These are phyloP conservation scores for Tychaedon coryphoeus DNA, from an alignment of 2,113 vertebrate species.

Conservation along the genomic window DNA sequence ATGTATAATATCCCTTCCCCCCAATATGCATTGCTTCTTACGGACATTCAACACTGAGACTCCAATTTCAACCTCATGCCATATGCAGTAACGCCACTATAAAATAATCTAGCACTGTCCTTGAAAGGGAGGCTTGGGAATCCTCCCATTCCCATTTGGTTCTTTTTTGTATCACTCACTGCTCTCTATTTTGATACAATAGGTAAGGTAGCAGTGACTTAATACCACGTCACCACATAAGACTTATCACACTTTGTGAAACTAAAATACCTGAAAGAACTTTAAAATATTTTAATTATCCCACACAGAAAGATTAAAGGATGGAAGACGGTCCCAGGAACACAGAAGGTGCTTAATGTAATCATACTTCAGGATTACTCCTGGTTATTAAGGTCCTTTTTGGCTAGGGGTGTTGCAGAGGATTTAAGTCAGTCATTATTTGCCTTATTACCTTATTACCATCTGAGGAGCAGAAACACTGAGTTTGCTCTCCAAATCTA, in stretches of 20 bases:
- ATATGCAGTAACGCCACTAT: background rate
- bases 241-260: background rate
- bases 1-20: background rate
- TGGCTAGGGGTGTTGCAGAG: background rate
- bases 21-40: background rate
- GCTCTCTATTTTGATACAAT: background rate
- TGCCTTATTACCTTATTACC: background rate
- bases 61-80: background rate
- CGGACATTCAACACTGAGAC: background rate
- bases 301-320: slow-evolving; percentile 43
- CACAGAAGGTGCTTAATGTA: background rate
- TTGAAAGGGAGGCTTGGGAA: background rate
- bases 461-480: background rate
- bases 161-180: background rate
- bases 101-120: background rate
- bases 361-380: background rate
- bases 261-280: slow-evolving; percentile 2
- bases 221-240: background rate
- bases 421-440: background rate
- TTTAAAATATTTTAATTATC: slow-evolving; percentile 23
- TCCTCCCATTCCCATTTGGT: background rate
- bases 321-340: background rate
- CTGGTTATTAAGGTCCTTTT: slow-evolving; percentile 3
- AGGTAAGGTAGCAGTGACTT: background rate
- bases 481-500: background rate